Conservation (phyloP, 2,797 vertebrate genomes). For the Danio kyathit region DNA sequence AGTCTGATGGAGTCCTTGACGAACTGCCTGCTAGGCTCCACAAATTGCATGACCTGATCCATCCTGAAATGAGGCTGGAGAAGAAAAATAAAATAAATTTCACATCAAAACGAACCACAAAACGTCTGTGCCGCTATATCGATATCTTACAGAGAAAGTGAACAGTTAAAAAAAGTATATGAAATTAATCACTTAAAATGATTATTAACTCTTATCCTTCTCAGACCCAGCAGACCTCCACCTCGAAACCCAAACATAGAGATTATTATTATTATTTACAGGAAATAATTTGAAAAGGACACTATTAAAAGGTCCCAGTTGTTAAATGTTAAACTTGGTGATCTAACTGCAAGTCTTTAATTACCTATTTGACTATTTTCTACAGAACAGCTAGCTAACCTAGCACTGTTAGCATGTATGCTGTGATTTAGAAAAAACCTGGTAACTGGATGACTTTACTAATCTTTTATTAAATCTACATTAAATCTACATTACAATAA, state of each 20-base stretch:
- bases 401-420: neutral
- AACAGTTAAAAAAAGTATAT: too few relatives aligned
- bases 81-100: too few relatives aligned
- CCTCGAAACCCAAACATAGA: neutral
- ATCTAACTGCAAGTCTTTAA: neutral
- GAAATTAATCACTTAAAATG: too few relatives aligned
- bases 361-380: neutral
- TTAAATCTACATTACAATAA: neutral
- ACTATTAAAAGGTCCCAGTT: neutral
- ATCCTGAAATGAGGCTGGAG: conserved; percentile 71
- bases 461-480: neutral
- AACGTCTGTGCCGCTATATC: neutral
- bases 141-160: too few relatives aligned
- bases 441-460: too few relatives aligned
- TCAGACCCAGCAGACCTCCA: neutral
- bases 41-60: conserved; percentile 99
- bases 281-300: neutral
- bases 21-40: conserved; percentile 96
- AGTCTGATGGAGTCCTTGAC: conserved; percentile 98
- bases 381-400: neutral
- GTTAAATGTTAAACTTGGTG: neutral
- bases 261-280: too few relatives aligned
- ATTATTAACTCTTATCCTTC: neutral
- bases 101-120: neutral
- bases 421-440: neutral